phyloP scores from a whole-genome alignment of 1,140 invertebrate genomes.

The Bombus polaris region DNA sequence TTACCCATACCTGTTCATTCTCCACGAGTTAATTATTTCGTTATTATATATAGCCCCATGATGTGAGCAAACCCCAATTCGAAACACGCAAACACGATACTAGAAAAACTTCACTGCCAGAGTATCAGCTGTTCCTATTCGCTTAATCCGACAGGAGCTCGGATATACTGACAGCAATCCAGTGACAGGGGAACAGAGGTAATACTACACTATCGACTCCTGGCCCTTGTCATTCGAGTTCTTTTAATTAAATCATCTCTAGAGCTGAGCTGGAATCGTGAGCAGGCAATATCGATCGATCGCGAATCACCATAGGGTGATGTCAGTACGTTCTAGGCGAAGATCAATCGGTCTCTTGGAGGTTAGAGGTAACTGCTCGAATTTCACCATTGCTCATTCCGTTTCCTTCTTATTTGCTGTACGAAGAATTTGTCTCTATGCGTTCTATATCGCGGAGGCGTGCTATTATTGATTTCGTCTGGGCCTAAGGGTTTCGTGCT shows the following conservation, averaged over 20 bases:
- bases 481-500: constrained; percentile 54
- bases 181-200: constrained; percentile 27
- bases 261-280: constrained; percentile 21
- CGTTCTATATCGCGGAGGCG: constrained; percentile 14
- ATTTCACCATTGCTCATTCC: constrained; percentile 15
- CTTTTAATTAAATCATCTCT: constrained; percentile 59
- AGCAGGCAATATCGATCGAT: constrained; percentile 36
- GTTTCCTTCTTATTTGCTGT: not conserved
- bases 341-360: constrained; percentile 13
- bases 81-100: not conserved
- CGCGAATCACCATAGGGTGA: constrained; percentile 35
- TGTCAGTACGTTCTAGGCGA: not conserved
- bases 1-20: not conserved
- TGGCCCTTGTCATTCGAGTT: constrained; percentile 43
- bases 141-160: constrained; percentile 12
- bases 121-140: constrained; percentile 14
- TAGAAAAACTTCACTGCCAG: not conserved
- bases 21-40: not conserved
- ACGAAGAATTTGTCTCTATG: constrained; percentile 11
- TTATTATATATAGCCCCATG: too few relatives aligned
- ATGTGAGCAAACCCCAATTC: not conserved
- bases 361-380: not conserved
- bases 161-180: constrained; percentile 33
- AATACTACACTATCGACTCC: constrained; percentile 41
- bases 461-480: constrained; percentile 73